These are phyloP conservation scores for Lerema accius DNA, from an alignment of 1,140 invertebrate genomes.

Conservation along the genomic window DNA sequence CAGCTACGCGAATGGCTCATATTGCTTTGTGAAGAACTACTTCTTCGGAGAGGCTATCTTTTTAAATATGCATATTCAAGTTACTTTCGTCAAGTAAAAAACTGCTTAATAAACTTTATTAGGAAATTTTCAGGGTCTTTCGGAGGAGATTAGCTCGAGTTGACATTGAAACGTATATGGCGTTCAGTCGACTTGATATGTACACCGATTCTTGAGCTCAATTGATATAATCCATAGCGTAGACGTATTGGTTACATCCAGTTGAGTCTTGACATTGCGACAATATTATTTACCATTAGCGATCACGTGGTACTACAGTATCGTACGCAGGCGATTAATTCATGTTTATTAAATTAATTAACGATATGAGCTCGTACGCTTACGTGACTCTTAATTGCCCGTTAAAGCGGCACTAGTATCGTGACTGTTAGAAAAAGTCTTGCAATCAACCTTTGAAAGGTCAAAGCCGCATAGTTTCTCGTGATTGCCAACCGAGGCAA, in stretches of 20 bases:
- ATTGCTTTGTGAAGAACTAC: constrained; percentile 20
- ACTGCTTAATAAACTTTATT: constrained; percentile 1
- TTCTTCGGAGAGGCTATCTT: not conserved
- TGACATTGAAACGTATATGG: constrained; percentile 35
- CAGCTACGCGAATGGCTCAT: constrained; percentile 5
- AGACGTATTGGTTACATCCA: constrained; percentile 64
- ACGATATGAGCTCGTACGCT: constrained; percentile 59
- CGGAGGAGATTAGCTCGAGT: constrained; percentile 5
- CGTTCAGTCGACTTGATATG: constrained; percentile 32
- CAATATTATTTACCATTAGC: constrained; percentile 59
- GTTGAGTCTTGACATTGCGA: constrained; percentile 66
- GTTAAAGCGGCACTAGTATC: constrained; percentile 39
- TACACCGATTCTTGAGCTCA: constrained; percentile 41
- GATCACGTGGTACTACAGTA: constrained; percentile 57
- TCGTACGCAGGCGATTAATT: constrained; percentile 60
- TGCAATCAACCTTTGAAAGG: constrained; percentile 32
- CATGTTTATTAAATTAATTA: constrained; percentile 78
- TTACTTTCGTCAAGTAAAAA: not conserved
- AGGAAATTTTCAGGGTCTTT: constrained; percentile 5
- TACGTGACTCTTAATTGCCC: constrained; percentile 57
- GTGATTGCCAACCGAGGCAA: constrained; percentile 3
- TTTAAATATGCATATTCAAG: constrained; percentile 10
- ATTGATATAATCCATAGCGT: constrained; percentile 55
- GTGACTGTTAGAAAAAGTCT: constrained; percentile 39
- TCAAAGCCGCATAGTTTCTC: constrained; percentile 20